A percentile compares a stretch with the other conserved stretches of the same genome.
These are phyloP conservation scores for Diarsia rubi DNA, from an alignment of 2,888 invertebrate genomes.

Conservation along the genomic window DNA sequence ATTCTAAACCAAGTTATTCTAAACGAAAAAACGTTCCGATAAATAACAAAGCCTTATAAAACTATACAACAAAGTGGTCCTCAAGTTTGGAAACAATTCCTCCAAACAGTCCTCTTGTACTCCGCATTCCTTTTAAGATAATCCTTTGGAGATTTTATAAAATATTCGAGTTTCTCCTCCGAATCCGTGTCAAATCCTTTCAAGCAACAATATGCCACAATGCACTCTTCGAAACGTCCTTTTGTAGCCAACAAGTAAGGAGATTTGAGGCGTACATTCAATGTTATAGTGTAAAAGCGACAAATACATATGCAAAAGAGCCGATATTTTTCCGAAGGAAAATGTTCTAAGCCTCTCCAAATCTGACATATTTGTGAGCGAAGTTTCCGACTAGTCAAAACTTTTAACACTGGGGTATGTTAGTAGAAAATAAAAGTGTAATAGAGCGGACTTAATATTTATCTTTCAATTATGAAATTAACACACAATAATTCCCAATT, in stretches of 20 bases:
- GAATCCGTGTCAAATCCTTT: slow-evolving; percentile 62
- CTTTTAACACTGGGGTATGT: not conserved
- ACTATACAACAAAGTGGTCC: slow-evolving; percentile 38
- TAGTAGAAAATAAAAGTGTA: not conserved
- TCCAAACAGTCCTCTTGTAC: slow-evolving; percentile 45
- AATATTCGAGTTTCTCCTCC: slow-evolving; percentile 56
- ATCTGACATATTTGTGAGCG: not conserved
- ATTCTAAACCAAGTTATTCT: not conserved
- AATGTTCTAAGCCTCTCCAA: slow-evolving; percentile 15
- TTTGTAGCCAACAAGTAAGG: slow-evolving; percentile 63
- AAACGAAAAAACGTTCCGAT: slow-evolving; percentile 11
- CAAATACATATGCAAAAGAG: slow-evolving; percentile 51
- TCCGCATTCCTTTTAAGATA: slow-evolving; percentile 58
- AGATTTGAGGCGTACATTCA: slow-evolving; percentile 59
- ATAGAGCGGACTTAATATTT: not conserved
- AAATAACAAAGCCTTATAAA: slow-evolving; percentile 59
- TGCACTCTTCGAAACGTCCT: slow-evolving; percentile 63
- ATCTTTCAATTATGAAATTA: not conserved
- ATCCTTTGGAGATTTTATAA: slow-evolving; percentile 64
- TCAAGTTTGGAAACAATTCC: slow-evolving; percentile 46
- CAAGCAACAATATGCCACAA: slow-evolving; percentile 63
- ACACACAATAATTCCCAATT: too few species aligned
- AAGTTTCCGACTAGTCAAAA: not conserved
- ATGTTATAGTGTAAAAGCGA: slow-evolving; percentile 50
- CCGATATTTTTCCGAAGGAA: slow-evolving; percentile 47